Evolutionary conservation across 2,797 vertebrate species (phyloP).

Genomic region (Pipistrellus nathusii): DNA sequence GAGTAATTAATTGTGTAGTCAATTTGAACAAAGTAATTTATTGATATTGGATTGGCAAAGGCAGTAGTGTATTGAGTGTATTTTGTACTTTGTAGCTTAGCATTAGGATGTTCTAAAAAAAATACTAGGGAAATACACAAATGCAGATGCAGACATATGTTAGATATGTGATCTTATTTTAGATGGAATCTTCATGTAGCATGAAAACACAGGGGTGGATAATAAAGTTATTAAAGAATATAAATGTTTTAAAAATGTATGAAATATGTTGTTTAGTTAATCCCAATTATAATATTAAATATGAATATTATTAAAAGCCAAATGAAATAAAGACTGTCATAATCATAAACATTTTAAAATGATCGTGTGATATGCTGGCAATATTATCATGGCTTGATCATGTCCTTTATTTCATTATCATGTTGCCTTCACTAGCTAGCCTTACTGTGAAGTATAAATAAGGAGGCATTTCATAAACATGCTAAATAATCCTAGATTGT

Average conservation of each 20-base stretch:
- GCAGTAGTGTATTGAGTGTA: neutral
- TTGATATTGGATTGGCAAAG: neutral
- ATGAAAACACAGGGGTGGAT: neutral
- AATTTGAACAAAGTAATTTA: neutral
- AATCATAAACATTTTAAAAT: neutral
- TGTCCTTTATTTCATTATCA: conserved; percentile 9
- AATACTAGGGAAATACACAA: neutral
- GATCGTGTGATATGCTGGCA: neutral
- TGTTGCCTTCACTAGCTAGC: conserved; percentile 1
- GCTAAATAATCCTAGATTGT: conserved; percentile 20
- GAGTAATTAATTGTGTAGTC: neutral
- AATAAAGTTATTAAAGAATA: neutral
- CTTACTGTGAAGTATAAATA: conserved; percentile 48
- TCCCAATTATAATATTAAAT: neutral
- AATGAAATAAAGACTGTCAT: conserved; percentile 9
- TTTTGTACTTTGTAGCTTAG: neutral
- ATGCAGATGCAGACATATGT: neutral
- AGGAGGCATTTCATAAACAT: neutral
- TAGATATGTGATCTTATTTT: neutral
- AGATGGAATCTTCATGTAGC: neutral
- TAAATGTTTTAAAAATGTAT: neutral
- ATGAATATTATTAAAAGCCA: conserved; percentile 21
- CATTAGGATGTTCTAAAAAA: neutral
- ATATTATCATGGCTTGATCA: neutral
- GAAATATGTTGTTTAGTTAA: conserved; percentile 18